A percentile compares a stretch with the other conserved stretches of the same genome.
These are phyloP conservation scores for Philopedon plagiatum DNA, from an alignment of 2,888 invertebrate genomes.

Conservation along the genomic window DNA sequence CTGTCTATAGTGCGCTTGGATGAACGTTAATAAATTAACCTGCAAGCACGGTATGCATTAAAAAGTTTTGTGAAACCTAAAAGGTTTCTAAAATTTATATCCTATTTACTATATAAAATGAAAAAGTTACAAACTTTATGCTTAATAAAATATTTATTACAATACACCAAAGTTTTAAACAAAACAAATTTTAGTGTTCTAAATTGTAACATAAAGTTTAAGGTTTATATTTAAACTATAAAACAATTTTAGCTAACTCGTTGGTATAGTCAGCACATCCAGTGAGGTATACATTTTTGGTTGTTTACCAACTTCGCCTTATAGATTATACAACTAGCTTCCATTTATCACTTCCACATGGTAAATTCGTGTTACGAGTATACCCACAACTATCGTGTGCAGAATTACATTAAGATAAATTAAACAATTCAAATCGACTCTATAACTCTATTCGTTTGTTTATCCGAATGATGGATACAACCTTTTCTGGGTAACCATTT, in stretches of 20 bases:
- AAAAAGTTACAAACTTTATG: neutral
- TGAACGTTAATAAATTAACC: neutral
- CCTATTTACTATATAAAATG: neutral
- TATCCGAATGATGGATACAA: constrained; percentile 38
- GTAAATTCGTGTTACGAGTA: constrained; percentile 35
- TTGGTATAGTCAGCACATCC: constrained; percentile 14
- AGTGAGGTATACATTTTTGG: constrained; percentile 12
- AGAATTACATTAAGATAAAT: constrained; percentile 46
- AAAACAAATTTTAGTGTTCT: neutral
- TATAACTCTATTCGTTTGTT: constrained; percentile 41
- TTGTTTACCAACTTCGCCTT: constrained; percentile 18
- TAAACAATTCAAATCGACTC: constrained; percentile 43
- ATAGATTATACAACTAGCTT: constrained; percentile 24
- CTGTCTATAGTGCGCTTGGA: no score
- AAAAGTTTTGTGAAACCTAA: neutral
- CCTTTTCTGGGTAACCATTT: no score
- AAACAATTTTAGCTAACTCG: neutral
- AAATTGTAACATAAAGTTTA: neutral
- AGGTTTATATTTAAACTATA: neutral
- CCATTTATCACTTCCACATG: constrained; percentile 40
- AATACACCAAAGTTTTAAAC: neutral
- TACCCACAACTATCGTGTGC: constrained; percentile 38
- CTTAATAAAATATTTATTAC: neutral
- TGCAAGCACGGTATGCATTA: neutral
- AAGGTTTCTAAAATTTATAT: neutral